phyloP scores from a whole-genome alignment of 2,888 invertebrate species.

The Molorchus minor region DNA sequence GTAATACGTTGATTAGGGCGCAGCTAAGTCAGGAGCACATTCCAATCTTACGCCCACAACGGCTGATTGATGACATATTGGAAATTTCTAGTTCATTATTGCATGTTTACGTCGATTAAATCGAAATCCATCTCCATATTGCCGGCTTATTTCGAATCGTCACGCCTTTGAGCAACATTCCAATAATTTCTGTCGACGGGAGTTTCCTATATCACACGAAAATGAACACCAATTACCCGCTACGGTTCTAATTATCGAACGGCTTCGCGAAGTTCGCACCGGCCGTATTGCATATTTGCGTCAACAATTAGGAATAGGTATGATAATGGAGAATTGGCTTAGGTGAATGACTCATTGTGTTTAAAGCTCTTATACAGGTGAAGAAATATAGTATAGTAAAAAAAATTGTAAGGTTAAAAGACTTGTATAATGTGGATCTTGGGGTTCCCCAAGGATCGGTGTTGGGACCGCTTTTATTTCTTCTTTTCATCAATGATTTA shows the following conservation, averaged over 20 bases:
- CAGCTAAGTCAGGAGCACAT: not conserved
- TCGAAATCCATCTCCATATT: constrained; percentile 28
- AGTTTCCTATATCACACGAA: constrained; percentile 35
- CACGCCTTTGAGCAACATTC: constrained; percentile 27
- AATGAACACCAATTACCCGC: constrained; percentile 38
- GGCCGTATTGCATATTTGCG: constrained; percentile 39
- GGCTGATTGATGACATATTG: constrained; percentile 26
- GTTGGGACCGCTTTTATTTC: no score
- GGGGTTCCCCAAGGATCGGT: no score
- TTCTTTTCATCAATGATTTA: no score
- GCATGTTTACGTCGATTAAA: constrained; percentile 27
- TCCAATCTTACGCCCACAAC: constrained; percentile 11
- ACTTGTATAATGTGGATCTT: no score
- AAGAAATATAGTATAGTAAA: no score
- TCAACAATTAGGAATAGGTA: constrained; percentile 40
- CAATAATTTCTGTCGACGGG: constrained; percentile 27
- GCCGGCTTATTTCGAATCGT: constrained; percentile 21
- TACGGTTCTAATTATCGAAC: constrained; percentile 37
- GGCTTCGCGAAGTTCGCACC: constrained; percentile 37
- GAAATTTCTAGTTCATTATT: constrained; percentile 25
- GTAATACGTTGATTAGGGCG: not conserved
- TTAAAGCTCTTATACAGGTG: no score
- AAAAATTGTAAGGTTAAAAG: no score
- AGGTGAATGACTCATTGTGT: no score
- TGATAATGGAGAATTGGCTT: constrained; percentile 40